Conservation (phyloP, 2,797 vertebrate species). For the Dallia pectoralis region DNA sequence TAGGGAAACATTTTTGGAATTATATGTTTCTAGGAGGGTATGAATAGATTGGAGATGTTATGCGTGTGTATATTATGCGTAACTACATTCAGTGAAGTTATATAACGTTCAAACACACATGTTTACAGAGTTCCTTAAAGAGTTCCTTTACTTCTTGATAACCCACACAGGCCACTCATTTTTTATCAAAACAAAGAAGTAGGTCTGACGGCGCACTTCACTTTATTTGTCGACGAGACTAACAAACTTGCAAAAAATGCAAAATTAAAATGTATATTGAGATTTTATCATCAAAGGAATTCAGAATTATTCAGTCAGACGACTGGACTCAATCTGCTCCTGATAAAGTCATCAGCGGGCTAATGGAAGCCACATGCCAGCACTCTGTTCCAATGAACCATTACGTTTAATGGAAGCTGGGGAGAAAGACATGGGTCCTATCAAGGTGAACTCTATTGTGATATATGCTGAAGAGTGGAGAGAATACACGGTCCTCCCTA, state of each 20-base stretch:
- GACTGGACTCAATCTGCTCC: constrained; percentile 32
- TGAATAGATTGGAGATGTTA: too few relatives aligned
- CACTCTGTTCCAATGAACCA: constrained; percentile 50
- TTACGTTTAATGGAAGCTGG: constrained; percentile 53
- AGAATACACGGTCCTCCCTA: constrained; percentile 29
- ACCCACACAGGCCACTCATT: neutral
- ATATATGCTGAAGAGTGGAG: constrained; percentile 36
- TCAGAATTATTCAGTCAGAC: neutral
- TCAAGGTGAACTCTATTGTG: constrained; percentile 48
- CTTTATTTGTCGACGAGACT: neutral
- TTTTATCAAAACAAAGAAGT: neutral
- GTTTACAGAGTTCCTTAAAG: too few relatives aligned
- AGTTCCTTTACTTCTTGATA: too few relatives aligned
- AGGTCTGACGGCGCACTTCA: neutral
- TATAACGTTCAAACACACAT: too few relatives aligned
- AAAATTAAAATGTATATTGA: neutral
- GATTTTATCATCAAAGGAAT: constrained; percentile 13
- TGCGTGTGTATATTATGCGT: too few relatives aligned
- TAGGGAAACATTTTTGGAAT: too few relatives aligned
- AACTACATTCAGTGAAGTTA: too few relatives aligned
- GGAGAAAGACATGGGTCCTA: constrained; percentile 42
- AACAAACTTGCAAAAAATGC: neutral
- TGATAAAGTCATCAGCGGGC: constrained; percentile 40
- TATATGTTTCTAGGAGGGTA: too few relatives aligned
- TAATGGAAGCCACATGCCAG: constrained; percentile 53